These are phyloP conservation scores for Phyllotreta striolata DNA, from an alignment of 2,888 invertebrate genomes.

Conservation along the genomic window DNA sequence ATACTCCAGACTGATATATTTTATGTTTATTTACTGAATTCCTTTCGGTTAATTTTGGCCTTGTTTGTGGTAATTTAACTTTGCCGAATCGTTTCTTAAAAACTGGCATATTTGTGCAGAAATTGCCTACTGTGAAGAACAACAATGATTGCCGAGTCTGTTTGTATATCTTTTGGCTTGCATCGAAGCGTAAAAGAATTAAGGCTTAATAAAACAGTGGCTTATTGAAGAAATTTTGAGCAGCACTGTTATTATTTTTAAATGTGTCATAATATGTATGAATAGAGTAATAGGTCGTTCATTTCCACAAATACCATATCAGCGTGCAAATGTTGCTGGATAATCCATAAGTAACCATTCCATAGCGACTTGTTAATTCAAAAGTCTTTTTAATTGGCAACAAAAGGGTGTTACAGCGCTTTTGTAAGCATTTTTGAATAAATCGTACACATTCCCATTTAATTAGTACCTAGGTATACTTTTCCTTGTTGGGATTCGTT, in stretches of 20 bases:
- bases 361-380: too few relatives aligned
- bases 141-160: too few relatives aligned
- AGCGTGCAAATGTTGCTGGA: not conserved
- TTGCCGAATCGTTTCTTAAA: not conserved
- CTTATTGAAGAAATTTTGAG: too few relatives aligned
- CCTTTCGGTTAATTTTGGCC: conserved; percentile 1
- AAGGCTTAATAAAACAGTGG: too few relatives aligned
- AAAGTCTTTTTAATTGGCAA: too few relatives aligned
- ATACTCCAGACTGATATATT: conserved; percentile 37
- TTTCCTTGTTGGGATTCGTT: not conserved
- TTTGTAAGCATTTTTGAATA: too few relatives aligned
- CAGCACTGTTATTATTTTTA: not conserved
- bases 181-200: too few relatives aligned
- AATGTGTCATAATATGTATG: not conserved
- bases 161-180: too few relatives aligned
- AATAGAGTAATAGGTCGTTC: not conserved
- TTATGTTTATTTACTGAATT: conserved; percentile 17
- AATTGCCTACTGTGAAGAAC: too few relatives aligned
- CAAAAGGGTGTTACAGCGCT: too few relatives aligned
- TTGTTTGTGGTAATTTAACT: not conserved
- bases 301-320: too few relatives aligned
- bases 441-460: too few relatives aligned
- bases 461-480: not conserved
- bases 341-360: not conserved
- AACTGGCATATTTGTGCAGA: not conserved